Percentiles rank a stretch among this genome's conserved stretches.
Conservation (phyloP, 2,888 invertebrate species). For the Leucozona laternaria region DNA sequence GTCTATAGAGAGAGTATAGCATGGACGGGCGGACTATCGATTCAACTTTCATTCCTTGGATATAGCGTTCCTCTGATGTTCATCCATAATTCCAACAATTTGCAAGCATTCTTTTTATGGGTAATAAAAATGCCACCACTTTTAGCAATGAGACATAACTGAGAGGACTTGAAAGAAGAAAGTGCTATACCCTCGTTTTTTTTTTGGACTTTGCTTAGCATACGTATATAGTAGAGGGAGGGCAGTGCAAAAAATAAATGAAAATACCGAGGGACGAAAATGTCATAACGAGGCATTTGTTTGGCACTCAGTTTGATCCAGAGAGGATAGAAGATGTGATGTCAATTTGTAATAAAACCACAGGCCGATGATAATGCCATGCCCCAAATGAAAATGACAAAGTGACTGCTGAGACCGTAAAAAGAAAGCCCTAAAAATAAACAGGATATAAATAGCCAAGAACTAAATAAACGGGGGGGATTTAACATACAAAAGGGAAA, state of each 20-base stretch:
- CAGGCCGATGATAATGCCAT: conserved; percentile 63
- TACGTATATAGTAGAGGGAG: no score
- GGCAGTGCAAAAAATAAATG: conserved; percentile 52
- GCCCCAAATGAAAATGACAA: conserved; percentile 61
- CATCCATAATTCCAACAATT: conserved; percentile 70
- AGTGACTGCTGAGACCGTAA: conserved; percentile 52
- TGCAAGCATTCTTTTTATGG: conserved; percentile 70
- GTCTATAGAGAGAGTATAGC: no score
- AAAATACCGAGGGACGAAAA: conserved; percentile 21
- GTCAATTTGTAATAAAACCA: conserved; percentile 73
- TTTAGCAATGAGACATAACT: conserved; percentile 57
- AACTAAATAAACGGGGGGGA: background rate
- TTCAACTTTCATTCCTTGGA: conserved; percentile 46
- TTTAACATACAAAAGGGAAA: background rate
- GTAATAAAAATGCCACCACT: conserved; percentile 69
- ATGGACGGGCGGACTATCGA: background rate
- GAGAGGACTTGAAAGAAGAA: conserved; percentile 26
- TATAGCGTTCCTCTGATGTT: conserved; percentile 67
- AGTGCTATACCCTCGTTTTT: conserved; percentile 20
- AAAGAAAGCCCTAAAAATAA: conserved; percentile 9
- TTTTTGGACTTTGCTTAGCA: conserved; percentile 34
- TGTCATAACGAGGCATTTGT: conserved; percentile 70
- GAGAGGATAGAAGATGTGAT: conserved; percentile 53
- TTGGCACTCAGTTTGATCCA: conserved; percentile 66
- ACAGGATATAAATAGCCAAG: conserved; percentile 10